These are phyloP conservation scores for Brachionus paranguensis DNA, from an alignment of 1,140 invertebrate genomes.

Conservation along the genomic window DNA sequence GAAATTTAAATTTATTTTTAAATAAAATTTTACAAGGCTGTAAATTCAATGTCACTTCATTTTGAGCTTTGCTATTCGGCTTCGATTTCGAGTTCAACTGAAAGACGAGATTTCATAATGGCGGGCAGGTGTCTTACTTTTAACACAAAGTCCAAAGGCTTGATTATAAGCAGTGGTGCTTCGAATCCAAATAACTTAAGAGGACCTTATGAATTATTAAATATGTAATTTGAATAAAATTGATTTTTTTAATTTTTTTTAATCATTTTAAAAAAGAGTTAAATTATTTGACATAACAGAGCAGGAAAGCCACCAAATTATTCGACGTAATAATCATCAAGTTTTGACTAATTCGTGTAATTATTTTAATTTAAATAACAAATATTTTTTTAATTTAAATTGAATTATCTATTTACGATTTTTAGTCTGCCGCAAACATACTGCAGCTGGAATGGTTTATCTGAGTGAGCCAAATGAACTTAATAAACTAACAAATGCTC, in stretches of 20 bases:
- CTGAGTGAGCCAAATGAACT: background rate
- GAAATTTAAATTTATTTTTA: background rate
- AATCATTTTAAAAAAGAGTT: background rate
- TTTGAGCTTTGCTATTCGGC: slow-evolving; percentile 21
- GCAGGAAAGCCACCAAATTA: slow-evolving; percentile 14
- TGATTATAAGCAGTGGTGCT: slow-evolving; percentile 5
- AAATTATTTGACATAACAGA: slow-evolving; percentile 37
- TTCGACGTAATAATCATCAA: background rate
- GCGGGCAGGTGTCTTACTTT: slow-evolving; percentile 17
- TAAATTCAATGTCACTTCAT: background rate
- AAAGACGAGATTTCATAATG: slow-evolving; percentile 38
- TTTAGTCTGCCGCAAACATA: slow-evolving; percentile 33
- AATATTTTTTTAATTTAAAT: background rate
- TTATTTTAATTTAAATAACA: background rate
- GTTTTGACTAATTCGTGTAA: slow-evolving; percentile 28
- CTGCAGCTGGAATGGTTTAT: slow-evolving; percentile 26
- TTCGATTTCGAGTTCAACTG: slow-evolving; percentile 28
- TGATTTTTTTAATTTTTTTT: background rate
- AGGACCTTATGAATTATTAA: slow-evolving; percentile 26
- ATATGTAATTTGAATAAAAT: background rate
- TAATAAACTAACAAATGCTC: background rate
- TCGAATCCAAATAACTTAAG: background rate
- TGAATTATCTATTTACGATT: background rate
- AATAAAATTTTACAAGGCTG: background rate
- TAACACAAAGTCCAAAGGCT: slow-evolving; percentile 33